Conservation (phyloP, 2,113 vertebrate genomes). For the Brachypodius melanocephalos region DNA sequence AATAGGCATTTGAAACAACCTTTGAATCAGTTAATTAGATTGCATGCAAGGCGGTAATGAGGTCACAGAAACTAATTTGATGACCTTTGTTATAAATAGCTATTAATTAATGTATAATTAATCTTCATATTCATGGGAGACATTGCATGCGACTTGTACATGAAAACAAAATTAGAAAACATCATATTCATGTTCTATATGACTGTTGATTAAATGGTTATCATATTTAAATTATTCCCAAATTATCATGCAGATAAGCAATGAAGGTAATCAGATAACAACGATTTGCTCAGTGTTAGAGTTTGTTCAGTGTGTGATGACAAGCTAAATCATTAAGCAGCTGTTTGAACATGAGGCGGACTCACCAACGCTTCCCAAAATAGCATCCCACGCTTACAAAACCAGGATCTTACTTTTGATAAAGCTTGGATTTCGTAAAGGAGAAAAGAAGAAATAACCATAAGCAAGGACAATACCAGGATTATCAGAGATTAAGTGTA, state of each 20-base stretch:
- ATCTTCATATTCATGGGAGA: not conserved
- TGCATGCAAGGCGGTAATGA: not conserved
- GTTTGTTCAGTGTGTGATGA: not conserved
- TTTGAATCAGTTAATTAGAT: conserved; percentile 38
- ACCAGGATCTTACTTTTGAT: not conserved
- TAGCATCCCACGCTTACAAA: not conserved
- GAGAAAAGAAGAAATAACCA: not conserved
- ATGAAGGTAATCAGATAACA: conserved; percentile 19
- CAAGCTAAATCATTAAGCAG: not conserved
- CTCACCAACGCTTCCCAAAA: not conserved
- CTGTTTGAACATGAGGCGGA: not conserved
- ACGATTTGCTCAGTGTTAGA: not conserved
- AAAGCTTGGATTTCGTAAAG: not conserved
- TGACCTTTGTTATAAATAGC: conserved; percentile 36
- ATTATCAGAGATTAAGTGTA: not conserved
- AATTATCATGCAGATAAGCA: not conserved
- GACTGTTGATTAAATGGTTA: conserved; percentile 21
- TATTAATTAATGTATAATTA: conserved; percentile 27
- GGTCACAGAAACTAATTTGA: conserved; percentile 36
- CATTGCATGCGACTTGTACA: not conserved
- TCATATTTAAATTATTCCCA: not conserved
- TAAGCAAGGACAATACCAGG: not conserved
- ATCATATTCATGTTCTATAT: not conserved
- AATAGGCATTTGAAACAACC: not conserved
- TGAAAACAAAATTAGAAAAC: conserved; percentile 8